phyloP scores from a whole-genome alignment of 2,797 vertebrate genomes.

The Mormyrus hasselquistii region DNA sequence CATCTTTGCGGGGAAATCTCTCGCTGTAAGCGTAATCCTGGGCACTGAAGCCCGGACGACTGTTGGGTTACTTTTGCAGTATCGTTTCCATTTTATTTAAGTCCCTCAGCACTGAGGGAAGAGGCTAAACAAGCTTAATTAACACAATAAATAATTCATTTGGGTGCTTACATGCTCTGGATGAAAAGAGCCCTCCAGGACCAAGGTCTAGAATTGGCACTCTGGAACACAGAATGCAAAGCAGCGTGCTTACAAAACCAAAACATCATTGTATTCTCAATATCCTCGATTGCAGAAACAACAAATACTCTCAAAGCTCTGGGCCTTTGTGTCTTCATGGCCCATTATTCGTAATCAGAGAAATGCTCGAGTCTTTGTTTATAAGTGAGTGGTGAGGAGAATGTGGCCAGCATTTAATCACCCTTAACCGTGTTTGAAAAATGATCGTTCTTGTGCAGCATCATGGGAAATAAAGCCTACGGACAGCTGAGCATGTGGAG shows the following conservation, averaged over 20 bases:
- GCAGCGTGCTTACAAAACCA: neutral
- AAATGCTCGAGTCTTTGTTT: neutral
- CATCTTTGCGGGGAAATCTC: neutral
- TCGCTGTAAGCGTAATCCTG: neutral
- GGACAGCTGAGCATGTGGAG: neutral
- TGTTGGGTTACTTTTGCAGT: neutral
- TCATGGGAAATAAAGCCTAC: neutral
- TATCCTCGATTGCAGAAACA: neutral
- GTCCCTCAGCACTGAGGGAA: neutral
- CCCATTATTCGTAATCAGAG: neutral
- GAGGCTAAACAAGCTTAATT: neutral
- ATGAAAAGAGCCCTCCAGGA: neutral
- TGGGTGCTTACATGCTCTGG: neutral
- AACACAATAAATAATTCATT: neutral
- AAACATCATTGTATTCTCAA: neutral
- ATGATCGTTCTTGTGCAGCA: neutral
- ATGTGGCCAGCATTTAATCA: neutral
- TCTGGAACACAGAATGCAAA: neutral
- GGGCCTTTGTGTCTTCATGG: neutral
- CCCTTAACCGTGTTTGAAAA: neutral
- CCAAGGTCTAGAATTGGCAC: neutral
- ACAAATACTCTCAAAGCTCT: neutral
- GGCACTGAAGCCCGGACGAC: neutral
- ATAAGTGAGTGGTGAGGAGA: neutral
- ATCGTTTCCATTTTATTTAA: neutral